Percentiles rank a stretch among this genome's conserved stretches.
Conservation (phyloP, 2,888 invertebrate species). For the Synanthedon vespiformis region DNA sequence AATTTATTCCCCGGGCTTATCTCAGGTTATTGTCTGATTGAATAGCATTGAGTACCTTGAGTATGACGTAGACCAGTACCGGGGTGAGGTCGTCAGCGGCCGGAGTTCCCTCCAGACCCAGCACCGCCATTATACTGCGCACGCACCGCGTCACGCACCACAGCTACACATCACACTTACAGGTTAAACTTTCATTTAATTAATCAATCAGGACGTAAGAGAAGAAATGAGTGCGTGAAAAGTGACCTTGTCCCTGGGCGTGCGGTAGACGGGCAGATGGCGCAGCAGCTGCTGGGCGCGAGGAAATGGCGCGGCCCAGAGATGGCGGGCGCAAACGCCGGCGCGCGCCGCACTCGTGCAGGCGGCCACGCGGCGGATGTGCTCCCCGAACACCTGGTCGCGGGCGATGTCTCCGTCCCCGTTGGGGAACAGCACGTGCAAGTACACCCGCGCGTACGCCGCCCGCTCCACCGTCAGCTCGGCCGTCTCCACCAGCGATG, state of each 20-base stretch:
- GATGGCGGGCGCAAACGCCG: conserved; percentile 74
- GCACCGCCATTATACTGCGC: conserved; percentile 92
- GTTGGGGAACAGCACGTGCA: conserved; percentile 95
- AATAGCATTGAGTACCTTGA: conserved; percentile 74
- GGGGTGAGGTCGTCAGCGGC: conserved; percentile 97
- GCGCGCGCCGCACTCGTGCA: conserved; percentile 83
- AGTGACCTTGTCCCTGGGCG: conserved; percentile 83
- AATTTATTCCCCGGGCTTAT: not conserved
- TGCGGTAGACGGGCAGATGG: conserved; percentile 90
- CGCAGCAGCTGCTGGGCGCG: conserved; percentile 92
- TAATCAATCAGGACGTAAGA: too few species aligned
- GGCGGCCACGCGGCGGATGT: conserved; percentile 87
- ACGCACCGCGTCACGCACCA: conserved; percentile 89
- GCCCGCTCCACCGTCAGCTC: conserved; percentile 88
- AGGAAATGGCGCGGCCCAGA: conserved; percentile 95
- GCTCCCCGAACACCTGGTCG: conserved; percentile 91
- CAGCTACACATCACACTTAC: conserved; percentile 32
- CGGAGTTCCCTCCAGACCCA: conserved; percentile 83
- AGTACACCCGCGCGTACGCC: conserved; percentile 92
- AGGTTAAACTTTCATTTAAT: too few species aligned
- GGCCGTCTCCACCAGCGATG: conserved; percentile 79
- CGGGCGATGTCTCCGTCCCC: conserved; percentile 94
- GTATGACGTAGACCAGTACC: conserved; percentile 94
- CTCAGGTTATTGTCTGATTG: not conserved
- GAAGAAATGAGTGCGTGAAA: not conserved